phyloP scores from a whole-genome alignment of 1,140 invertebrate species.

The Drosophila equinoxialis region DNA sequence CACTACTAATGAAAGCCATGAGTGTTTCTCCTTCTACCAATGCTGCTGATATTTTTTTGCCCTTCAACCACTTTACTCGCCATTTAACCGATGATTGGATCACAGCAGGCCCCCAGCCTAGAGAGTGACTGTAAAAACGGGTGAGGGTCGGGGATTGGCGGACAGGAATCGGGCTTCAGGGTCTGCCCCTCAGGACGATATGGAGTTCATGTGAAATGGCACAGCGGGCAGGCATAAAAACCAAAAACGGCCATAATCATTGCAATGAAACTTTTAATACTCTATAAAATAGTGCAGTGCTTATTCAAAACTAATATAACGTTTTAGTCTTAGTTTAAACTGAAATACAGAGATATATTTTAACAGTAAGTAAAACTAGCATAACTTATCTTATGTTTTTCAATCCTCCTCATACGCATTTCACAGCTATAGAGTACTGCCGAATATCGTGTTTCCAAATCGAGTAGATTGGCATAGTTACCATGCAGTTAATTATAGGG shows the following conservation, averaged over 20 bases:
- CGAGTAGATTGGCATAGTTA: background rate
- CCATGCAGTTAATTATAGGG: background rate
- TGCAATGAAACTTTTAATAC: slow-evolving; percentile 17
- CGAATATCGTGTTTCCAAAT: background rate
- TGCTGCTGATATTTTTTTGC: slow-evolving; percentile 1
- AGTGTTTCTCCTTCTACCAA: slow-evolving; percentile 19
- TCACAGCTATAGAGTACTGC: too few species aligned
- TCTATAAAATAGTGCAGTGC: background rate
- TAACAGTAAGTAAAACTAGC: too few species aligned
- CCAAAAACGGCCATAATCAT: slow-evolving; percentile 35
- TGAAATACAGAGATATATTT: too few species aligned
- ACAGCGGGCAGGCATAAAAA: slow-evolving; percentile 25
- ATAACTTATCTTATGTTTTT: too few species aligned
- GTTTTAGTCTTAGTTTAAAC: too few species aligned
- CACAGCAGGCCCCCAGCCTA: slow-evolving; percentile 39
- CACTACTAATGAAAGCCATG: slow-evolving; percentile 69
- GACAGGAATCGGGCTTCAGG: slow-evolving; percentile 17
- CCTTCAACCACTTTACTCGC: slow-evolving; percentile 57
- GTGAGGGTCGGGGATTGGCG: background rate
- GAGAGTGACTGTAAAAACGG: background rate
- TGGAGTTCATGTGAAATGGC: slow-evolving; percentile 50
- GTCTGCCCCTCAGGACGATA: slow-evolving; percentile 36
- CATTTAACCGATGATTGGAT: slow-evolving; percentile 80
- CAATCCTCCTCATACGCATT: too few species aligned
- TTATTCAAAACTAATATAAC: too few species aligned